Conservation (phyloP, 2,797 vertebrate species). For the Manis javanica region DNA sequence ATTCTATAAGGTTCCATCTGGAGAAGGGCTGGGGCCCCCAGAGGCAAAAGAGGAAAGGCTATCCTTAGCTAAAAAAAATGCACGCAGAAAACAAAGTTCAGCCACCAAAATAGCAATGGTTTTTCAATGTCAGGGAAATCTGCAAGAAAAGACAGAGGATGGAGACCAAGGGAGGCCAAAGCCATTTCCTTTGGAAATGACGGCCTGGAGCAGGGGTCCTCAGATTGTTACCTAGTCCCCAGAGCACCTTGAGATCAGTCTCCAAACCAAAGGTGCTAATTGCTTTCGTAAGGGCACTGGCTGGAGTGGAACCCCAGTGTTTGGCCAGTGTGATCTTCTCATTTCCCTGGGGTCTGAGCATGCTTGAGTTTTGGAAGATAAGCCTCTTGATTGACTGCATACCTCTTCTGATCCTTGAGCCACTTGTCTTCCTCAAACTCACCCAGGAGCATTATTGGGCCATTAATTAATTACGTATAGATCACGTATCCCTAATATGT, state of each 20-base stretch:
- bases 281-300: slow-evolving; percentile 77
- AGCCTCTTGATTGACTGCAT: background rate
- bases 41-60: slow-evolving; percentile 74
- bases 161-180: slow-evolving; percentile 81
- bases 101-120: slow-evolving; percentile 81
- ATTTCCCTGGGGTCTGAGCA: slow-evolving; percentile 35
- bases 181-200: slow-evolving; percentile 80
- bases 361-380: background rate
- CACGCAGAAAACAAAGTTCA: slow-evolving; percentile 79
- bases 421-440: background rate
- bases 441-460: background rate
- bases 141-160: slow-evolving; percentile 70
- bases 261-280: slow-evolving; percentile 77
- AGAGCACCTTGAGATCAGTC: slow-evolving; percentile 72
- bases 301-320: slow-evolving; percentile 53
- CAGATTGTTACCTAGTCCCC: slow-evolving; percentile 78
- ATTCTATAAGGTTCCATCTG: slow-evolving; percentile 74
- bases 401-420: background rate
- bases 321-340: slow-evolving; percentile 61
- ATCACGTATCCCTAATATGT: background rate
- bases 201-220: background rate
- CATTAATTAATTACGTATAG: background rate
- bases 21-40: slow-evolving; percentile 68
- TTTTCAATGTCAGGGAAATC: slow-evolving; percentile 82
- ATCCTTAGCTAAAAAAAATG: slow-evolving; percentile 81